A percentile compares a stretch with the other conserved stretches of the same genome.
These are phyloP conservation scores for Sphaeridia pumilis DNA, from an alignment of 2,888 invertebrate species.

Conservation along the genomic window DNA sequence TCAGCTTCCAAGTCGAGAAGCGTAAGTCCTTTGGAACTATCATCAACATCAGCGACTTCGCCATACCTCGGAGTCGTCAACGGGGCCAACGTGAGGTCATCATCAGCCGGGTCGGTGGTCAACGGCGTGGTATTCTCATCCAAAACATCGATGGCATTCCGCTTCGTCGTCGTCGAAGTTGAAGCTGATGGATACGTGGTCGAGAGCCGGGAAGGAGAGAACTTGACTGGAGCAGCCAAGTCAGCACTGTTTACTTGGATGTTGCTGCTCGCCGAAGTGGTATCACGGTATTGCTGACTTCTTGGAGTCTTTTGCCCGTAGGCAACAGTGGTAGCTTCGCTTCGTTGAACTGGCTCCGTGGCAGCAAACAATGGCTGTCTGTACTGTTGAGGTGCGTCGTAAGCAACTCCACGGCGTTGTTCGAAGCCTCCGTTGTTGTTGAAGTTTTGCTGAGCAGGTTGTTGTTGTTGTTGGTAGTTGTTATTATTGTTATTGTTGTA, in stretches of 20 bases:
- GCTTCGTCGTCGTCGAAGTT: constrained; percentile 12
- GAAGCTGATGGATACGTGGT: neutral
- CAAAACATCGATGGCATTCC: constrained; percentile 16
- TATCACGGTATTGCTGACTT: neutral
- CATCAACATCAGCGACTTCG: constrained; percentile 8
- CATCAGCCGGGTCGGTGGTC: constrained; percentile 1
- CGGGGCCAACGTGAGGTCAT: constrained; percentile 3
- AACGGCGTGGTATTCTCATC: constrained; percentile 17
- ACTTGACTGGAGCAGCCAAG: neutral
- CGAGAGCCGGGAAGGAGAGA: neutral
- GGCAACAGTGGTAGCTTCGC: neutral
- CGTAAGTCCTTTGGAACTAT: neutral
- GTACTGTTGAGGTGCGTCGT: too few relatives aligned
- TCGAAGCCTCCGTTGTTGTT: neutral
- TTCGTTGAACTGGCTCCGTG: neutral
- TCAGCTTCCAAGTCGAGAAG: constrained; percentile 5
- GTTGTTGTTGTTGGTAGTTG: too few relatives aligned
- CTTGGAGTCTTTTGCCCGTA: neutral
- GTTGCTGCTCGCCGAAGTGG: neutral
- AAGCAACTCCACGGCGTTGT: too few relatives aligned
- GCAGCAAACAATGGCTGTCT: neutral
- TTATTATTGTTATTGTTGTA: too few relatives aligned
- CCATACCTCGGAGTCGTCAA: constrained; percentile 11
- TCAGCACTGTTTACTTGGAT: too few relatives aligned
- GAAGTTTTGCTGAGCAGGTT: too few relatives aligned